These are phyloP conservation scores for Apoda limacodes DNA, from an alignment of 2,888 invertebrate species.

Conservation along the genomic window DNA sequence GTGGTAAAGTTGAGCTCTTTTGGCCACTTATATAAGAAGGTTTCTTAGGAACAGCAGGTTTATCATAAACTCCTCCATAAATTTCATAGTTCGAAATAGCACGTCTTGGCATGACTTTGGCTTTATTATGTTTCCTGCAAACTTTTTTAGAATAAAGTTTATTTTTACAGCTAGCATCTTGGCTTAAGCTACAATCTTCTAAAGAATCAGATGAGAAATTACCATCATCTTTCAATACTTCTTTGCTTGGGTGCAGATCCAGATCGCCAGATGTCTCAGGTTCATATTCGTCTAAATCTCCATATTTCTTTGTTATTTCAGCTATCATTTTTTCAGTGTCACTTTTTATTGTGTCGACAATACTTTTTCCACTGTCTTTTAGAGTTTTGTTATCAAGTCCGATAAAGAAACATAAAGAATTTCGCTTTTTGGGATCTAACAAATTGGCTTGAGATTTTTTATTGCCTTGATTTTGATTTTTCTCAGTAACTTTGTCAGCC, in stretches of 20 bases:
- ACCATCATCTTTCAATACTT: constrained; percentile 68
- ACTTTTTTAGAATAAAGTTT: constrained; percentile 64
- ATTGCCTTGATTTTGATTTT: constrained; percentile 36
- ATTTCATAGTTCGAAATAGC: constrained; percentile 86
- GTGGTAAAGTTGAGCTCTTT: constrained; percentile 59
- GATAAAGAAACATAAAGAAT: constrained; percentile 75
- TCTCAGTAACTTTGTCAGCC: constrained; percentile 63
- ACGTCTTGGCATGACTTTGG: constrained; percentile 65
- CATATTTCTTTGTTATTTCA: constrained; percentile 73
- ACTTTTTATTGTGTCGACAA: constrained; percentile 72
- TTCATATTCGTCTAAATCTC: constrained; percentile 68
- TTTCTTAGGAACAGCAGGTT: constrained; percentile 48
- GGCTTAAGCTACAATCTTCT: constrained; percentile 75
- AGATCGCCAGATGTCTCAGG: constrained; percentile 37
- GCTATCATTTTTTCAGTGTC: constrained; percentile 76
- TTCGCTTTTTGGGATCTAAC: constrained; percentile 61
- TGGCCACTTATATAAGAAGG: constrained; percentile 43
- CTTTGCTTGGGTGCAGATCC: constrained; percentile 51
- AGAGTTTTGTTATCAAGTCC: constrained; percentile 65
- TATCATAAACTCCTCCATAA: constrained; percentile 51
- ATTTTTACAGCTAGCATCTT: constrained; percentile 61
- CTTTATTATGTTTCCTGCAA: constrained; percentile 65
- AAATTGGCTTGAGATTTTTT: constrained; percentile 39
- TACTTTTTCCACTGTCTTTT: constrained; percentile 63
- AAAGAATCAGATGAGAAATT: constrained; percentile 85